Evolutionary conservation across 2,888 invertebrate species (phyloP), one percentile per base, ranked within the genome.

Genomic region (Erannis defoliaria): DNA sequence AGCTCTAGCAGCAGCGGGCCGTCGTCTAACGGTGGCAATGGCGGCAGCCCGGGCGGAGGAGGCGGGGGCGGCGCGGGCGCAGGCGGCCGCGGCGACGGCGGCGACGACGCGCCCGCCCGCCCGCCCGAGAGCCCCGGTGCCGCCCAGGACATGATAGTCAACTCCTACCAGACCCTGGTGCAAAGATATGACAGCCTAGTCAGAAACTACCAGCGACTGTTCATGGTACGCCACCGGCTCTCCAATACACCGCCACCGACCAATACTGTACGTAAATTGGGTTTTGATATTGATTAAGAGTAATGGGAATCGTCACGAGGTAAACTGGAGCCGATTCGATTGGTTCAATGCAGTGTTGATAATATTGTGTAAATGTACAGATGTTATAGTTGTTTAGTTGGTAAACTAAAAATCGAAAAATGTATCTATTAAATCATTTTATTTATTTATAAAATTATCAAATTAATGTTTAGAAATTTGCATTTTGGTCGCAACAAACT

Each of bases 101-200:
- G 37, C 8, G 42, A 49, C 14, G 61, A 53, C 58, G 21, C 43
- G 8, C 38, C 46, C 0, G 43, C 42, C 9, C 75, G 87, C 53
- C 57, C 81, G 0, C 79, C 77, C 43, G 88, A 88, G 8, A 81
- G 71, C 55, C 71, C 82, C 10, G 81, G 80, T 23, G 73, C 85
- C 1, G 82, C 88, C 10, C 89, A 89, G 68, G 92, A 92, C 62
- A 84, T 90, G 76, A 92, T 91, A 48, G 90, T 90, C 4, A 88
- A 91, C 73, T 93, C 93, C 5, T 91, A 93, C 71, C 92, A 93
- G 68, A 91, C 90, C 67, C 79, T 93, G 61, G 91, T 93, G 43
- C 93, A 93, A 68, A 83, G 93, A 78, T 93, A 93, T 68, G 93
- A 93, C 73, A 93, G 86, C 69, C 80, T 93, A 59, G 93, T 93